These are phyloP conservation scores for Caenorhabditis tropicalis DNA, from an alignment of 1,140 invertebrate species.

Conservation along the genomic window DNA sequence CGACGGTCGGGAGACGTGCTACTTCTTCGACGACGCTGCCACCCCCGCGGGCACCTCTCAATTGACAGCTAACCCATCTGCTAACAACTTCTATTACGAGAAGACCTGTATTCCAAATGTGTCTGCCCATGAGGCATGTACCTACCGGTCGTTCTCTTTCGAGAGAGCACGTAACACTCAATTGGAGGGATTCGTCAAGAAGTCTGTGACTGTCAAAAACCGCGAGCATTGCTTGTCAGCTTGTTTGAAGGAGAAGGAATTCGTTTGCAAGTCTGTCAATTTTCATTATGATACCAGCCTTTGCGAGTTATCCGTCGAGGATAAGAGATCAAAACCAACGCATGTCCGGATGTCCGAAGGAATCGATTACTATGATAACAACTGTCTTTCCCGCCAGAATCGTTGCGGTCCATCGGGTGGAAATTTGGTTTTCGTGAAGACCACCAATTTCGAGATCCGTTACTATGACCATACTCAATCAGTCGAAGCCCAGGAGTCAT, in stretches of 20 bases:
- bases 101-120: conserved; percentile 71
- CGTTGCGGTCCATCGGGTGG: conserved; percentile 70
- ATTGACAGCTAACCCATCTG: conserved; percentile 70
- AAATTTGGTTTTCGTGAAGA: conserved; percentile 71
- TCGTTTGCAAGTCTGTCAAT: conserved; percentile 71
- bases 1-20: conserved; percentile 71
- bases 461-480: conserved; percentile 72
- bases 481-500: conserved; percentile 71
- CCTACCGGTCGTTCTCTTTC: conserved; percentile 71
- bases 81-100: conserved; percentile 72
- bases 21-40: conserved; percentile 72
- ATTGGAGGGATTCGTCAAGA: conserved; percentile 70
- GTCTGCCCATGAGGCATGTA: conserved; percentile 71
- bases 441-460: conserved; percentile 71
- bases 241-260: conserved; percentile 70
- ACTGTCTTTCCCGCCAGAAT: conserved; percentile 71
- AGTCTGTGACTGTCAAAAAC: conserved; percentile 65
- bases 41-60: conserved; percentile 64
- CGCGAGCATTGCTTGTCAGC: conserved; percentile 70
- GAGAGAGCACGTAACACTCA: conserved; percentile 70
- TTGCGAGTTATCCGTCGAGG: conserved; percentile 71
- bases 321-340: conserved; percentile 69
- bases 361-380: conserved; percentile 72
- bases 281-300: conserved; percentile 70
- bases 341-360: conserved; percentile 68